Evolutionary conservation across 2,888 invertebrate species (phyloP), one percentile per base, ranked within the genome.

Genomic region (Andrena minutula): DNA sequence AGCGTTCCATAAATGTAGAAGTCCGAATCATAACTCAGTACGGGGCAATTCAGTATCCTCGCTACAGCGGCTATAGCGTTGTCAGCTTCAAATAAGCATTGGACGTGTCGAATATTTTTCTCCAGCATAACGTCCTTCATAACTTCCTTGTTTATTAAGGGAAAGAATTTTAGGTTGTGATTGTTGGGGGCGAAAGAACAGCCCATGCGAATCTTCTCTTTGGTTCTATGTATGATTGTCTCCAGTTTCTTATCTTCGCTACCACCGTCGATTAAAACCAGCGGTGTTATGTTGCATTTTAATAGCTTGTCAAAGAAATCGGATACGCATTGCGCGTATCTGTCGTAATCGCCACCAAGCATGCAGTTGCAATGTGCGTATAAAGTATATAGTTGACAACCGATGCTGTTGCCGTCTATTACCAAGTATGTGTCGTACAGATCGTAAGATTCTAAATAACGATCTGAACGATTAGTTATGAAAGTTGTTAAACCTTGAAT

Each of bases 21-120:
- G 94, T 99, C 99, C 0, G 99, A 99, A 94, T 99, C 99, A 88
- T 97, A 97, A 90, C 98, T 98, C 3, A 99, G 93, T 2, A 99
- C 97, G 0, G 99, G 98, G 89, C 98, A 98, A 53, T 96, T 95
- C 2, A 98, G 94, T 75, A 96, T 95, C 84, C 96, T 96, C 0
- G 98, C 97, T 86, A 99, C 93, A 0, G 96, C 96, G 0, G 98
- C 98, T 73, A 98, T 96, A 90, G 98, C 97, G 87, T 96, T 96
- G 92, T 99, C 99, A 1, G 98, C 98, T 94, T 99, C 99, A 93
- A 97, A 98, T 86, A 97, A 96, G 91, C 98, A 97, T 70, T 97
- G 95, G 63, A 96, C 96, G 82, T 96, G 95, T 10, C 95, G 95
- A 8, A 98, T 94, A 7, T 95, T 95, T 90, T 97, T 95, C 86